These are phyloP conservation scores for Siniperca knerii DNA, from an alignment of 2,113 vertebrate species.

Conservation along the genomic window DNA sequence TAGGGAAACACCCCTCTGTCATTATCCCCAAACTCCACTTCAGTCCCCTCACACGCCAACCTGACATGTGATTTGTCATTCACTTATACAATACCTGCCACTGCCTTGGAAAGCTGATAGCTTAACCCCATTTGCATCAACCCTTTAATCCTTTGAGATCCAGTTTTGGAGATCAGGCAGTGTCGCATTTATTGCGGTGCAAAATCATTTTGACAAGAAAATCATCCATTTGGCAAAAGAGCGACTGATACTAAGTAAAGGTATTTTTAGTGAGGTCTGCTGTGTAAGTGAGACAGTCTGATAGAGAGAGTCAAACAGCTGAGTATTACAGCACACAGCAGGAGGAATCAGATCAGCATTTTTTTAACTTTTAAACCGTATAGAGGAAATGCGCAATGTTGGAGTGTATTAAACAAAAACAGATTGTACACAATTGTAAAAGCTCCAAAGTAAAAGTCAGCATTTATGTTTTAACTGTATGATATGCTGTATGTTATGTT, in stretches of 20 bases:
- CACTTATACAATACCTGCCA: conserved; percentile 22
- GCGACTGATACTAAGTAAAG: neutral
- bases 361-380: neutral
- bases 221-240: conserved; percentile 30
- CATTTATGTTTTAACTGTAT: neutral
- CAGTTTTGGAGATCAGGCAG: conserved; percentile 24
- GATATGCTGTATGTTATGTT: neutral
- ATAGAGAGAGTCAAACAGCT: conserved; percentile 5
- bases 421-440: neutral
- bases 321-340: neutral
- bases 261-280: conserved; percentile 1
- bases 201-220: conserved; percentile 57
- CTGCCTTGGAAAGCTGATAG: conserved; percentile 23
- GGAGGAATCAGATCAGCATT: neutral
- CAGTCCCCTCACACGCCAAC: neutral
- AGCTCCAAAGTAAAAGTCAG: neutral
- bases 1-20: neutral
- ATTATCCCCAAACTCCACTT: neutral
- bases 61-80: conserved; percentile 29
- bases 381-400: too few relatives aligned
- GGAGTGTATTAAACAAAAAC: neutral
- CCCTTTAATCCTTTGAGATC: conserved; percentile 37
- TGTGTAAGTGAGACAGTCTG: neutral
- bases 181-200: conserved; percentile 1
- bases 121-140: conserved; percentile 41